A percentile compares a stretch with the other conserved stretches of the same genome.
These are phyloP conservation scores for Pelosia muscerda DNA, from an alignment of 2,888 invertebrate genomes.

Conservation along the genomic window DNA sequence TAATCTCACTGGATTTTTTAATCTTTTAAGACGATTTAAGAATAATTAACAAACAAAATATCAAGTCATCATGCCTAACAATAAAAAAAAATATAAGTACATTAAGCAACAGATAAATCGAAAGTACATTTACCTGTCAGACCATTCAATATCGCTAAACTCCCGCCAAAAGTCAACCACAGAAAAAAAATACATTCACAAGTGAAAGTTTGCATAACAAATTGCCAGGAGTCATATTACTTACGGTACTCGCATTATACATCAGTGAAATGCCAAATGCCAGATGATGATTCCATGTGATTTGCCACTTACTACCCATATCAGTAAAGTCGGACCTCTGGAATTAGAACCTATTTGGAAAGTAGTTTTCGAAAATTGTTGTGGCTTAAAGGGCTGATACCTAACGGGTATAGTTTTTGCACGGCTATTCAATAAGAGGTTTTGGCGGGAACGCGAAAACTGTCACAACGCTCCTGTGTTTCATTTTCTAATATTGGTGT, in stretches of 20 bases:
- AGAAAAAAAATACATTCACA: slow-evolving; percentile 23
- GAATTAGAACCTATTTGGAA: slow-evolving; percentile 36
- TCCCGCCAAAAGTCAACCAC: slow-evolving; percentile 13
- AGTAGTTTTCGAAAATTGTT: slow-evolving; percentile 21
- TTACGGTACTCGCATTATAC: slow-evolving; percentile 37
- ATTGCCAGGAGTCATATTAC: slow-evolving; percentile 56
- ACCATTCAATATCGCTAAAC: slow-evolving; percentile 3
- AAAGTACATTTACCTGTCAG: background rate
- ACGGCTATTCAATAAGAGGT: background rate
- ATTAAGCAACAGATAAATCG: background rate
- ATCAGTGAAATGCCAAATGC: slow-evolving; percentile 57
- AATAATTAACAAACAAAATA: background rate
- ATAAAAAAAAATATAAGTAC: background rate
- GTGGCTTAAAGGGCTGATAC: slow-evolving; percentile 4
- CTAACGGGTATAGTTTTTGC: slow-evolving; percentile 5
- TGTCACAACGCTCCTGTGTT: too few species aligned
- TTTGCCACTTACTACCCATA: slow-evolving; percentile 48
- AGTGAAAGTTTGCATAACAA: slow-evolving; percentile 66
- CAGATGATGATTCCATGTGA: slow-evolving; percentile 56
- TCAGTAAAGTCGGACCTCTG: slow-evolving; percentile 51
- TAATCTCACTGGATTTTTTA: too few species aligned
- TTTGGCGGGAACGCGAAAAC: too few species aligned
- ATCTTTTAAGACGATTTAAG: background rate
- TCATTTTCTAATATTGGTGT: too few species aligned
- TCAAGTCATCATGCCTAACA: background rate